Base-by-base conservation (phyloP, 2,888 invertebrate genomes). In the Selenia dentaria region DNA sequence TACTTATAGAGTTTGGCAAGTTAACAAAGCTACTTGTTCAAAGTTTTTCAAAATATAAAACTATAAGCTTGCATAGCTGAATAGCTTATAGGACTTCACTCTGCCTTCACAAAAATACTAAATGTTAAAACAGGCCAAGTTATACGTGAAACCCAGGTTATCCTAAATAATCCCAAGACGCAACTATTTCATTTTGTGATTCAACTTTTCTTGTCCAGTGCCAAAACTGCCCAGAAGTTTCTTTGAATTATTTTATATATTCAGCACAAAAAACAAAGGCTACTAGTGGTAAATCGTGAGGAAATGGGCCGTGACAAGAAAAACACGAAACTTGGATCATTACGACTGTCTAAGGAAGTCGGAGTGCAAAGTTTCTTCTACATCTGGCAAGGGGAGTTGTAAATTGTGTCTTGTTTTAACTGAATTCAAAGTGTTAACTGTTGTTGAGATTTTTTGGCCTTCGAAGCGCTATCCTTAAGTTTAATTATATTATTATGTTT, bases 251-350 rank as follows among this genome's bases (percentile, higher is more conserved):
- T 54, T 57, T 57, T 51, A 47, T 48, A 44, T 47, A 34, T 47
- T 42, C 25, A 27, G 14, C 9, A 32, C 43, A 54, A 59, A 48
- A 57, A 58, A 63, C 57, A 61, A 60, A 55, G 50, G 59, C 27
- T 54, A 58, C 45, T 64, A 67, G 74, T 65, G 64, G 66, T 72
- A 74, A 79, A 77, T 77, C 67, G 67, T 66, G 62, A 65, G 61
- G 68, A 73, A 76, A 70, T 67, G 65, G 69, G 69, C 64, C 66
- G 61, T 55, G 67, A 74, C 72, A 79, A 79, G 73, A 81, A 83
- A 79, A 83, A 79, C 75, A 76, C 67, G 51, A 73, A 82, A 83
- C 73, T 85, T 83, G 55, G 70, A 70, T 83, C 79, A 81, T 85
- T 83, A 83, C 68, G 65, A 54, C 59, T 60, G 59, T 60, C 52